These are phyloP conservation scores for Brachionus asplanchnoidis DNA, from an alignment of 1,140 invertebrate species.

Conservation along the genomic window DNA sequence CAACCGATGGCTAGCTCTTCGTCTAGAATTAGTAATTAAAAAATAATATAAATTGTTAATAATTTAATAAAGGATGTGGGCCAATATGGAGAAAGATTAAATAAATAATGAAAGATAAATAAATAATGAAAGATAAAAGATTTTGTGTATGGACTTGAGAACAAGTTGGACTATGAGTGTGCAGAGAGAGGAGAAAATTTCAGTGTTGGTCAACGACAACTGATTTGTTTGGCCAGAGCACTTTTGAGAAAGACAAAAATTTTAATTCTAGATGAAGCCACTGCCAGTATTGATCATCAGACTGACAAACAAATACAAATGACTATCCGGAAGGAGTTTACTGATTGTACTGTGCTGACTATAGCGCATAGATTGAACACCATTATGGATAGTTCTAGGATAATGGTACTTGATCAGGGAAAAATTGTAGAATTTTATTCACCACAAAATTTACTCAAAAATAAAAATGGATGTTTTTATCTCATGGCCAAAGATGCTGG, in stretches of 20 bases:
- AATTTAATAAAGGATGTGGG: too few relatives aligned
- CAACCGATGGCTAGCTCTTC: conserved; percentile 19
- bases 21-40: conserved; percentile 44
- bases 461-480: conserved; percentile 64
- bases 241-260: conserved; percentile 65
- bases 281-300: conserved; percentile 56
- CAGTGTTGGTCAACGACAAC: conserved; percentile 60
- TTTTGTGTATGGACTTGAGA: conserved; percentile 50
- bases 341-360: conserved; percentile 56
- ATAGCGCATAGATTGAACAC: conserved; percentile 59
- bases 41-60: too few relatives aligned
- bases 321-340: conserved; percentile 54
- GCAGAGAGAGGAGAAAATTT: conserved; percentile 42
- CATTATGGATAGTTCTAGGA: conserved; percentile 55
- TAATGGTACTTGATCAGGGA: conserved; percentile 73
- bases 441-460: conserved; percentile 66
- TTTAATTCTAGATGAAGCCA: conserved; percentile 67
- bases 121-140: too few relatives aligned
- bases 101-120: too few relatives aligned
- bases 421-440: conserved; percentile 72
- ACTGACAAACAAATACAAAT: conserved; percentile 58
- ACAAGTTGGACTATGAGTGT: not conserved
- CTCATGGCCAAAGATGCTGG: conserved; percentile 23
- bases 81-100: too few relatives aligned
- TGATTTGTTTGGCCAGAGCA: conserved; percentile 62